Evolutionary conservation across 2,113 vertebrate genomes (phyloP), one percentile per base, ranked within the genome.

Genomic region (Nanorana parkeri): DNA sequence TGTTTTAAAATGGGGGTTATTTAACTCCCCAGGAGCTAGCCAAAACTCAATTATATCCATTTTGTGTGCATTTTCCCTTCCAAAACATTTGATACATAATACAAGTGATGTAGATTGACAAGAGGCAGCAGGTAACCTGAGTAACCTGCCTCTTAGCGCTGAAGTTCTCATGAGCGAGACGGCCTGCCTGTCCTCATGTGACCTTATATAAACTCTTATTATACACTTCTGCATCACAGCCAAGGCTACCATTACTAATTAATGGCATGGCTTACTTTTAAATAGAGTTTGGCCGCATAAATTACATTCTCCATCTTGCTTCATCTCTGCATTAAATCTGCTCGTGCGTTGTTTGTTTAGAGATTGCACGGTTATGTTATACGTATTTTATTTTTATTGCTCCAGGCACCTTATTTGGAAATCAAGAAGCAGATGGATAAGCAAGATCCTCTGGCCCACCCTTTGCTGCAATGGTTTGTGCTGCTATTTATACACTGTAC

Each of bases 341-440:
- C 15, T 26, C 29, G 8, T 24, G 8, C 8, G 64, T 66, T 66
- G 24, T 66, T 10, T 1, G 11, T 19, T 68, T 20, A 36, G 5
- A 28, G 11, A 29, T 32, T 56, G 19, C 23, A 54, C 47, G 17
- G 19, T 55, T 28, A 67, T 28, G 29, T 32, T 26, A 16, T 58
- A 7, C 21, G 0, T 68, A 36, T 92, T 73, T 47, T 47, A 47
- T 47, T 47, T 47, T 47, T 47, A 47, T 47, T 78, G 88, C 91
- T 89, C 72, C 88, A 97, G 96, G 95, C 95, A 85, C 94, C 96
- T 74, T 97, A 96, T 86, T 90, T 97, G 92, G 96, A 97, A 92
- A 95, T 97, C 86, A 97, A 97, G 92, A 97, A 95, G 87, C 96
- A 97, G 91, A 96, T 97, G 96, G 96, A 97, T 90, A 96, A 94